phyloP scores from a whole-genome alignment of 2,888 invertebrate species.

The Agrochola macilenta region DNA sequence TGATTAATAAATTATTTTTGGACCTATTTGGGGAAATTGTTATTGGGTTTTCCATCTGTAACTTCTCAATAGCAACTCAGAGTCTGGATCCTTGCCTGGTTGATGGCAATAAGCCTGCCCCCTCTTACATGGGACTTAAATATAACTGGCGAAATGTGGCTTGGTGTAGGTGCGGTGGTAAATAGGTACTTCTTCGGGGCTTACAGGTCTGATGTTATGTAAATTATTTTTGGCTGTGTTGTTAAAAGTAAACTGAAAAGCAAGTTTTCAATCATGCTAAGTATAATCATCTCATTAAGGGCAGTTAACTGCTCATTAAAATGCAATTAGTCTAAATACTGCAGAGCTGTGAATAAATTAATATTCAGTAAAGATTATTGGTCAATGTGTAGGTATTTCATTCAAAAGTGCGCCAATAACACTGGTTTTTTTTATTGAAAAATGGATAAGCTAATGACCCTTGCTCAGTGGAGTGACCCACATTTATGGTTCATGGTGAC shows the following conservation, averaged over 20 bases:
- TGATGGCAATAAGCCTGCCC: not conserved
- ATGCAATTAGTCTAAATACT: conserved; percentile 8
- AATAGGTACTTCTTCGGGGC: not conserved
- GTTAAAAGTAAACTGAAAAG: not conserved
- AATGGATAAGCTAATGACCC: not conserved
- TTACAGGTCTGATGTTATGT: not conserved
- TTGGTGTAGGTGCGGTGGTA: no score
- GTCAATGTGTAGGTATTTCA: not conserved
- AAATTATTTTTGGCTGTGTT: not conserved
- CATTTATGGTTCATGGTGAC: not conserved
- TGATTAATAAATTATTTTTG: not conserved
- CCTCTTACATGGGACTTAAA: not conserved
- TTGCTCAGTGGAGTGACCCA: not conserved
- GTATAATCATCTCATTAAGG: not conserved
- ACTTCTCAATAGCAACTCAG: no score
- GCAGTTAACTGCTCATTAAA: conserved; percentile 19
- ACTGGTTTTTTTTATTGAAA: not conserved
- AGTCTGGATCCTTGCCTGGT: not conserved
- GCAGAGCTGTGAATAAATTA: conserved; percentile 4
- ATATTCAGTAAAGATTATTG: not conserved
- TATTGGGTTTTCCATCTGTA: no score
- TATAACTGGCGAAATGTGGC: not conserved
- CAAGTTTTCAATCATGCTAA: not conserved
- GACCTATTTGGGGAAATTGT: no score
- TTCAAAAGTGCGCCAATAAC: not conserved